These are phyloP conservation scores for Lophura nycthemera DNA, from an alignment of 2,113 vertebrate species.

Conservation along the genomic window DNA sequence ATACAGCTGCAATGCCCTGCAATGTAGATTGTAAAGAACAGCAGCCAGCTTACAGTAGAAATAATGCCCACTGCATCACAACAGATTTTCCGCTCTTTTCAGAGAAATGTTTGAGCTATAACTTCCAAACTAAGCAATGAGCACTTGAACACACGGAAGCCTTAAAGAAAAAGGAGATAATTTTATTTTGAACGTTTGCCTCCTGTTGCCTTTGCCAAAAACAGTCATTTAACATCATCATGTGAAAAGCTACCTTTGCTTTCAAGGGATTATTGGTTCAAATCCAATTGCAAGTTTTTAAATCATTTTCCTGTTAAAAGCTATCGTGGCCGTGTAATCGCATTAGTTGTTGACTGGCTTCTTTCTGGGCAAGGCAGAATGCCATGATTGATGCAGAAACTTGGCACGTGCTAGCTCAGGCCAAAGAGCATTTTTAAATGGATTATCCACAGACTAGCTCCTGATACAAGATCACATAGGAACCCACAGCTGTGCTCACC, in stretches of 20 bases:
- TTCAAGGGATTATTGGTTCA: constrained; percentile 43
- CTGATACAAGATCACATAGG: constrained; percentile 28
- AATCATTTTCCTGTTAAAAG: constrained; percentile 61
- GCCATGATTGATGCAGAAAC: constrained; percentile 41
- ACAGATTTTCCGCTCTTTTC: neutral
- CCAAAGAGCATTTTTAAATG: constrained; percentile 52
- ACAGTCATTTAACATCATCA: neutral
- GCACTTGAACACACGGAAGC: neutral
- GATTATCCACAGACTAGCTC: constrained; percentile 54
- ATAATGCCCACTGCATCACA: neutral
- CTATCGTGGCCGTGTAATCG: constrained; percentile 44
- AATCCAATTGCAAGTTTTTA: constrained; percentile 64
- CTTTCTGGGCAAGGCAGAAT: constrained; percentile 45
- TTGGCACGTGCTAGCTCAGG: constrained; percentile 18
- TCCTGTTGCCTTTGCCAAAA: neutral
- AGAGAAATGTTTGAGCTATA: neutral
- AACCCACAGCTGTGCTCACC: neutral
- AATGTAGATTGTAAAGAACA: neutral
- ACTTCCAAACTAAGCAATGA: neutral
- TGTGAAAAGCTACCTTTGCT: constrained; percentile 36
- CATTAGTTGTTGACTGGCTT: constrained; percentile 39
- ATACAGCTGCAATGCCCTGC: neutral
- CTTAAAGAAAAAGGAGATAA: neutral
- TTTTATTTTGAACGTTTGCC: neutral
- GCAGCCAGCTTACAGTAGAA: neutral